A percentile compares a stretch with the other conserved stretches of the same genome.
These are phyloP conservation scores for Natator depressus DNA, from an alignment of 2,113 vertebrate genomes.

Conservation along the genomic window DNA sequence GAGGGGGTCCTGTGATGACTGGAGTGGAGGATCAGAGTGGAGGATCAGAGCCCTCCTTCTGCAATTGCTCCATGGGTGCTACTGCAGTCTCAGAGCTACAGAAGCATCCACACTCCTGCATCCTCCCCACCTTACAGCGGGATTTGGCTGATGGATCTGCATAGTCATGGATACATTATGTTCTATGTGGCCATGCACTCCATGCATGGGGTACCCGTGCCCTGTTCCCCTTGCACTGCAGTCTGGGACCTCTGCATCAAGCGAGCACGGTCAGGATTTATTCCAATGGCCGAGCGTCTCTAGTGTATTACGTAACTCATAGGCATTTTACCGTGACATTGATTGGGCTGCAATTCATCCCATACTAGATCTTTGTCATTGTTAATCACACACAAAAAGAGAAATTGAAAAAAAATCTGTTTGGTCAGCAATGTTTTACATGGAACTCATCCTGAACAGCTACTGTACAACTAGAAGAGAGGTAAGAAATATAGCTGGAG, in stretches of 20 bases:
- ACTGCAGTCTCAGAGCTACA: not conserved
- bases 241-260: not conserved
- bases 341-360: not conserved
- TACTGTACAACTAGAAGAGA: not conserved
- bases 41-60: not conserved
- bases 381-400: not conserved
- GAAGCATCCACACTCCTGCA: not conserved
- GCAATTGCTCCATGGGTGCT: not conserved
- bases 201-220: rapidly evolving
- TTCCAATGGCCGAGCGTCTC: not conserved
- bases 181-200: rapidly evolving
- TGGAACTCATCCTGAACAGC: not conserved
- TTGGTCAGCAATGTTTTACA: not conserved
- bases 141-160: not conserved
- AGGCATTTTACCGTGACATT: rapidly evolving
- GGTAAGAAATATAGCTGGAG: not conserved
- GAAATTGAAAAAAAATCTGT: not conserved
- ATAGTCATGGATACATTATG: not conserved
- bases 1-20: not conserved
- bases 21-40: too few species aligned
- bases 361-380: not conserved
- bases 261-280: not conserved
- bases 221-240: not conserved
- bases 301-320: not conserved
- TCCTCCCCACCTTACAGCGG: not conserved